Percentiles rank a stretch among this genome's conserved stretches.
phyloP scores from a whole-genome alignment of 2,113 vertebrate genomes.

The Microcebus griseorufus region DNA sequence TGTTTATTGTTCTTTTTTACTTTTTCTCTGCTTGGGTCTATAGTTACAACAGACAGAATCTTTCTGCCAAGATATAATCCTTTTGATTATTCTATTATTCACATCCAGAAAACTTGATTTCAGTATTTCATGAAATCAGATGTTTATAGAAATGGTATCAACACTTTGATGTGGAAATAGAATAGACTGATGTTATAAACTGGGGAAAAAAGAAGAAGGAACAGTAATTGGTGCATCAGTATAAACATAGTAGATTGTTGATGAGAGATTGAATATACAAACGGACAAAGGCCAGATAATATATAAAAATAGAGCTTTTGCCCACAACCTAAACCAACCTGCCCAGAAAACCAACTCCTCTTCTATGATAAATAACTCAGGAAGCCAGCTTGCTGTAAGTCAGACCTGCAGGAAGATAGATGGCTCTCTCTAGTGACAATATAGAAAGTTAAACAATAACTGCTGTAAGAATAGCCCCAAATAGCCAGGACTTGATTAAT shows the following conservation, averaged over 20 bases:
- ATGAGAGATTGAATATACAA: not conserved
- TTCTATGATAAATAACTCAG: not conserved
- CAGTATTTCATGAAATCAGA: not conserved
- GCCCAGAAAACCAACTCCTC: not conserved
- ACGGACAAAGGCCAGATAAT: not conserved
- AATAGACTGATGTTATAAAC: not conserved
- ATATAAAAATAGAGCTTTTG: not conserved
- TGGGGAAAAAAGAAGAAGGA: not conserved
- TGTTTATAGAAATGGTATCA: not conserved
- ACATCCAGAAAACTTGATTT: slow-evolving; percentile 37
- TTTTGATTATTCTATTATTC: not conserved
- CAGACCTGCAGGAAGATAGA: not conserved
- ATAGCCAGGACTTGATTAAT: not conserved
- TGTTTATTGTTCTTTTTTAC: not conserved
- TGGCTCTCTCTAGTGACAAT: not conserved
- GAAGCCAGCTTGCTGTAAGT: not conserved
- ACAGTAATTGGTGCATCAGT: not conserved
- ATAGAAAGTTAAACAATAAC: not conserved
- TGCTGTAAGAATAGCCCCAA: not conserved
- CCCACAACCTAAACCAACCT: not conserved
- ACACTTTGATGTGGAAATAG: slow-evolving; percentile 17
- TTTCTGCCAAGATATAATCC: not conserved
- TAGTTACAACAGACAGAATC: not conserved
- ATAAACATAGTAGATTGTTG: not conserved
- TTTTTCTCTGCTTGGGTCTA: not conserved